Evolutionary conservation across 2,797 vertebrate genomes (phyloP), one percentile per base, ranked within the genome.

Genomic region (Enteromius trimaculatus): DNA sequence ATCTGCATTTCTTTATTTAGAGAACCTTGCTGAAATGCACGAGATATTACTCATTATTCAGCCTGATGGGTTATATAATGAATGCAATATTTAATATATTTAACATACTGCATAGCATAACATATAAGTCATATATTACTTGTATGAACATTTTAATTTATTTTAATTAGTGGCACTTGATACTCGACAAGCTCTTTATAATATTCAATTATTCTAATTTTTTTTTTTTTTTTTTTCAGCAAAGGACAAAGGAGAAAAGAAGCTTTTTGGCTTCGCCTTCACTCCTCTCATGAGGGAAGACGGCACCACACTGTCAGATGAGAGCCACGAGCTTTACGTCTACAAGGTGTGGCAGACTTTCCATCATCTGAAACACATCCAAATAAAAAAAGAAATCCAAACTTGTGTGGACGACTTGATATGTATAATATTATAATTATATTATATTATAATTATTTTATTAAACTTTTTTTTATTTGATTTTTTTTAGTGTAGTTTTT

Each of bases 171-270:
- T 29, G 16, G 14, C 44, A 72, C 8, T 72, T 72, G 10, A 49
- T 23, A 47, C 21, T 55, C 37, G 9, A 11, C 3, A 31, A 13
- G 80, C 21, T 3, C 0, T 31, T 44, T 19, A 34, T 16, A 26
- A 7, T 49, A 34, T 34, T 14, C 0, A 58, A 21, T 4, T 49
- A 51, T 31, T 21, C 0, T 29, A 3, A 34, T 4, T 4, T 69
- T 79, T 17, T 34, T 51, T 4, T 26, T 68, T 86, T 21, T 47
- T 55, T 58, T 64, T 91, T 39, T 9, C 39, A 99, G 98, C 98
- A 88, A 99, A 99, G 92, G 98, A 99, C 91, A 99, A 99, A 91
- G 98, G 98, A 68, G 98, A 99, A 92, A 99, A 99, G 91, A 99
- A 99, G 83, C 96, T 99, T 76, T 99, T 99, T 90, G 98, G 98